phyloP scores from a whole-genome alignment of 2,888 invertebrate species.

The Augochlorella aurata region DNA sequence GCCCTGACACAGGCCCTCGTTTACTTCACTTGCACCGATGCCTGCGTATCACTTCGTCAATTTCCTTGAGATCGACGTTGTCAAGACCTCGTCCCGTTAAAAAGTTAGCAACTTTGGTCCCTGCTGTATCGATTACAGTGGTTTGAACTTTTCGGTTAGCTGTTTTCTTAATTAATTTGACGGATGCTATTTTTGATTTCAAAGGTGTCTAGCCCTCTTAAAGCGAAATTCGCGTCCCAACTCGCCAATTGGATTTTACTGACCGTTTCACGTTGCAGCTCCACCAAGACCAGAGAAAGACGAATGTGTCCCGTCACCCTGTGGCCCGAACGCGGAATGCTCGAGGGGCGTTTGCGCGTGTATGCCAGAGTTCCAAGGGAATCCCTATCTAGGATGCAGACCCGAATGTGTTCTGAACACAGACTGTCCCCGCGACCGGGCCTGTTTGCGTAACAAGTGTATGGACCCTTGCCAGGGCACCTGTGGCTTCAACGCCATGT shows the following conservation, averaged over 20 bases:
- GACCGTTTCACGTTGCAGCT: conserved; percentile 77
- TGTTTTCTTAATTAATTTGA: no score
- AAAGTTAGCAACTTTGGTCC: no score
- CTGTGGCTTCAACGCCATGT: conserved; percentile 90
- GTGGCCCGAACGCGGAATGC: conserved; percentile 84
- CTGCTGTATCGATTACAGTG: no score
- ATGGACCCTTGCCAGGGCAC: conserved; percentile 90
- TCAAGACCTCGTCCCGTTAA: no score
- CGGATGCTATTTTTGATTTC: no score
- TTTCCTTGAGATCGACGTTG: no score
- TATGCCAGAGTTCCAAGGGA: conserved; percentile 83
- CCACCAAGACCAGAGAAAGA: conserved; percentile 80
- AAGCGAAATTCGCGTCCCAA: not conserved
- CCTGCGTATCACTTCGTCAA: no score
- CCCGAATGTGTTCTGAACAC: conserved; percentile 92
- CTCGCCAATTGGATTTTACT: conserved; percentile 83
- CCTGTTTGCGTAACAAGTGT: conserved; percentile 91
- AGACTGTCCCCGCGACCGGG: conserved; percentile 89
- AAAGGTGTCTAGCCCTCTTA: not conserved
- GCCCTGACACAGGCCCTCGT: not conserved
- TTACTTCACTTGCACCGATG: no score
- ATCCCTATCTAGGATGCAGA: conserved; percentile 86
- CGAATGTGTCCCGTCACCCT: conserved; percentile 87
- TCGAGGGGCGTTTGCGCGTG: conserved; percentile 74
- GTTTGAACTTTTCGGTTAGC: no score